A percentile compares a stretch with the other conserved stretches of the same genome.
Evolutionary conservation across 2,797 vertebrate genomes (phyloP).

Genomic region (Odontamblyopus lacepedii): DNA sequence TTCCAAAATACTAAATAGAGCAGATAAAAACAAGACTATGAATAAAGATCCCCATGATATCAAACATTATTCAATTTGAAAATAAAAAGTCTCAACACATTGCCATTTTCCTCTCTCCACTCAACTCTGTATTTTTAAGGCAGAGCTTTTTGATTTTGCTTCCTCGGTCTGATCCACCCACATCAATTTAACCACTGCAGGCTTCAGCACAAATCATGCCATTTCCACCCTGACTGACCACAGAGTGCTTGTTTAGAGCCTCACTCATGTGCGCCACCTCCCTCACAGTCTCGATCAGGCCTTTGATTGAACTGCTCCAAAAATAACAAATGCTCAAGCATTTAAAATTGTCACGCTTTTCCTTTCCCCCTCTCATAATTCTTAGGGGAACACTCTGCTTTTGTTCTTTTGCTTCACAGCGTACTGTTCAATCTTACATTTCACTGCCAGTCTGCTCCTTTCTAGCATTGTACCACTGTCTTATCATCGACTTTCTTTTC

Average conservation of each 20-base stretch:
- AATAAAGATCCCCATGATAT: background rate
- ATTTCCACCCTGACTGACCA: constrained; percentile 20
- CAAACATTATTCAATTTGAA: background rate
- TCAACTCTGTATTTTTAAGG: background rate
- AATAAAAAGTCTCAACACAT: background rate
- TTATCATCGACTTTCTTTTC: constrained; percentile 13
- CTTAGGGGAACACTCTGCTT: constrained; percentile 14
- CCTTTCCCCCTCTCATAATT: constrained; percentile 15
- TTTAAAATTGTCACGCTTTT: constrained; percentile 30
- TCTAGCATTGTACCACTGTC: constrained; percentile 12
- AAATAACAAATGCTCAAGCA: constrained; percentile 37
- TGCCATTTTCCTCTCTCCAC: background rate
- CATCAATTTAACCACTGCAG: constrained; percentile 15
- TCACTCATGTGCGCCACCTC: constrained; percentile 23
- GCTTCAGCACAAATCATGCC: constrained; percentile 14
- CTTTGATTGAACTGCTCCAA: constrained; percentile 42
- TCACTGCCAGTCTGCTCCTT: constrained; percentile 1
- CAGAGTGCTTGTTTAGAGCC: constrained; percentile 29
- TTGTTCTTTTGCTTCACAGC: constrained; percentile 16
- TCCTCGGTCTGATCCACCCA: constrained; percentile 10
- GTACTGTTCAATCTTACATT: constrained; percentile 14
- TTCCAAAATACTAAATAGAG: no score
- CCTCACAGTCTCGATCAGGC: constrained; percentile 22
- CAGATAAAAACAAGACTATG: no score
- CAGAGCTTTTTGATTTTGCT: constrained; percentile 5